Evolutionary conservation across 2,888 invertebrate genomes (phyloP).

Genomic region (Diadegma fenestrale): DNA sequence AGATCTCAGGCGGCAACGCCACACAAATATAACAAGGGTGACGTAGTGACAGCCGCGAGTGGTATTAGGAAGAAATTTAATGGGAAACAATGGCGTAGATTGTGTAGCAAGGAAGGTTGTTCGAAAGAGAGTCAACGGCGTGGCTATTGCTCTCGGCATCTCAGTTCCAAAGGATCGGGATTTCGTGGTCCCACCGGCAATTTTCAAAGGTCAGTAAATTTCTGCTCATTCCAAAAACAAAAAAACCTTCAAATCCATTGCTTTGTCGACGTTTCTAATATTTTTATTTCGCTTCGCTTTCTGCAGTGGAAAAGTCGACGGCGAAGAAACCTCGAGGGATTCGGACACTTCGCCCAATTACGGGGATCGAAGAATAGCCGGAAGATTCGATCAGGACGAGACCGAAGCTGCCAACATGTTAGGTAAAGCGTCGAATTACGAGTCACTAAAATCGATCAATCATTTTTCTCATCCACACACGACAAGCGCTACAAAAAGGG

Average conservation of each 20-base stretch:
- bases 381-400: slow-evolving; percentile 96
- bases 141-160: slow-evolving; percentile 98
- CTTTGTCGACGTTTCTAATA: not conserved
- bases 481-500: not conserved
- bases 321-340: slow-evolving; percentile 96
- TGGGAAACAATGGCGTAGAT: slow-evolving; percentile 99
- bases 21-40: slow-evolving; percentile 98
- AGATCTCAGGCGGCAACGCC: slow-evolving; percentile 97
- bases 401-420: slow-evolving; percentile 99
- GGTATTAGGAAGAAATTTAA: slow-evolving; percentile 99
- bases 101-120: slow-evolving; percentile 98
- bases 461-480: not conserved
- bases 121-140: slow-evolving; percentile 98
- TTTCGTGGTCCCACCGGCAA: slow-evolving; percentile 81
- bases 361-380: slow-evolving; percentile 90
- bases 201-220: slow-evolving; percentile 76
- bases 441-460: not conserved
- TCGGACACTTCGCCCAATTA: slow-evolving; percentile 96
- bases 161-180: slow-evolving; percentile 92
- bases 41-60: slow-evolving; percentile 96
- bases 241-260: no score
- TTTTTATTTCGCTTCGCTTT: not conserved
- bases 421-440: slow-evolving; percentile 86
- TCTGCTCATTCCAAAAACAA: not conserved
- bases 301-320: slow-evolving; percentile 88